phyloP scores from a whole-genome alignment of 2,888 invertebrate species.

The Synanthedon andrenaeformis region DNA sequence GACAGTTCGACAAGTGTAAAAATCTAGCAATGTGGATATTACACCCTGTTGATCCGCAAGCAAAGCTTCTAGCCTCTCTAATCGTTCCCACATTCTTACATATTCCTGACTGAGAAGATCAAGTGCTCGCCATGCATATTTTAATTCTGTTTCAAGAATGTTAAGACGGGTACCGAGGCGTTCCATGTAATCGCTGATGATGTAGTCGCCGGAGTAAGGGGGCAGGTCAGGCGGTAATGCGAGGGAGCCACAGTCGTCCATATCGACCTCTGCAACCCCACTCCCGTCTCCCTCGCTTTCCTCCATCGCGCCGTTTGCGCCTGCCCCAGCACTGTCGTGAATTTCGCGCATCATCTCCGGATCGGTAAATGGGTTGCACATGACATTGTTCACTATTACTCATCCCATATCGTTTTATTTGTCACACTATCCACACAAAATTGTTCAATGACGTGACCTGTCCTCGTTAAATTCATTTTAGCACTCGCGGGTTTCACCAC shows the following conservation, averaged over 20 bases:
- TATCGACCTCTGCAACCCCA: constrained; percentile 67
- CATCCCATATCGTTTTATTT: constrained; percentile 68
- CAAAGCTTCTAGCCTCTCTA: constrained; percentile 88
- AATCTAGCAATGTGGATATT: constrained; percentile 86
- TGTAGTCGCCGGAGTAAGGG: constrained; percentile 76
- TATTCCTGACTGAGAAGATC: constrained; percentile 92
- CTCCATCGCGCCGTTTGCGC: constrained; percentile 64
- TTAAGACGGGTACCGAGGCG: constrained; percentile 87
- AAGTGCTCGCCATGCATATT: constrained; percentile 92
- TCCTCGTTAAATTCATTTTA: constrained; percentile 48
- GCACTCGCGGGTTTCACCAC: constrained; percentile 36
- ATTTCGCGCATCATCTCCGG: constrained; percentile 69
- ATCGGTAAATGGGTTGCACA: constrained; percentile 50
- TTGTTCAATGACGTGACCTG: constrained; percentile 28
- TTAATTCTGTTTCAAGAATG: constrained; percentile 89
- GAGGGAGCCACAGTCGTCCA: constrained; percentile 68
- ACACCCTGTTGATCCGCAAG: constrained; percentile 92
- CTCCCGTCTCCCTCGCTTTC: constrained; percentile 67
- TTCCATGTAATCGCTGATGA: constrained; percentile 92
- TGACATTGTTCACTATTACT: constrained; percentile 67
- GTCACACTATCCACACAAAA: constrained; percentile 51
- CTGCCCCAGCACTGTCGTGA: constrained; percentile 63
- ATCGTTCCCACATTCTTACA: constrained; percentile 92
- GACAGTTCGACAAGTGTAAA: constrained; percentile 73
- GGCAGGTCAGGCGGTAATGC: constrained; percentile 63